Evolutionary conservation across 2,797 vertebrate species (phyloP).

Genomic region (Leuciscus waleckii): DNA sequence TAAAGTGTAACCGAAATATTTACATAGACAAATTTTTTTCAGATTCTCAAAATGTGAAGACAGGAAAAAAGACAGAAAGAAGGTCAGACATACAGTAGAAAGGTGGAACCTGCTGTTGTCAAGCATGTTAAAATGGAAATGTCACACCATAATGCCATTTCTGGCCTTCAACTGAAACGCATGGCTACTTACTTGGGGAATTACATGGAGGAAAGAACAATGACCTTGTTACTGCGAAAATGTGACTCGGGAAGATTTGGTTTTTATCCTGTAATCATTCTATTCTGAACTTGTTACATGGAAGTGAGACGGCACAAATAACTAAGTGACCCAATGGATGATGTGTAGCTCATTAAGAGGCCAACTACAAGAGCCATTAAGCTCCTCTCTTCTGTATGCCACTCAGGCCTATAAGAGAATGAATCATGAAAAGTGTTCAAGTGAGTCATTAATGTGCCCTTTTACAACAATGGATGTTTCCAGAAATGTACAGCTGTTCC

Average conservation of each 20-base stretch:
- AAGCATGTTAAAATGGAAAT: constrained; percentile 39
- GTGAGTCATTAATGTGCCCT: constrained; percentile 24
- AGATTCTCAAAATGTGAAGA: not conserved
- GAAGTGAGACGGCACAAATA: constrained; percentile 32
- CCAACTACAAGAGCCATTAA: constrained; percentile 34
- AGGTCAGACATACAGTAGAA: not conserved
- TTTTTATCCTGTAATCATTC: constrained; percentile 9
- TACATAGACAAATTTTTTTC: not conserved
- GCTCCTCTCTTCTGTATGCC: constrained; percentile 6
- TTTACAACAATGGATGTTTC: constrained; percentile 54
- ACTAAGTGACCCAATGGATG: constrained; percentile 7
- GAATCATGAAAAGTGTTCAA: constrained; percentile 8
- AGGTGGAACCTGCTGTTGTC: constrained; percentile 26
- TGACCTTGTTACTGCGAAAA: constrained; percentile 8
- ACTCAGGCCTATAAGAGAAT: constrained; percentile 18
- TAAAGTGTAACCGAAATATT: too few species aligned
- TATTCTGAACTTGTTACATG: constrained; percentile 12
- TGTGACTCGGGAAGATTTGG: constrained; percentile 8
- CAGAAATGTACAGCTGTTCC: constrained; percentile 71
- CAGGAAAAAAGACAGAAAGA: not conserved
- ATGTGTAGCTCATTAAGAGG: constrained; percentile 23
- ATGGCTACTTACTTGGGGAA: constrained; percentile 30
- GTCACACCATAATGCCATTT: constrained; percentile 29
- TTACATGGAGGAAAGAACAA: constrained; percentile 3
- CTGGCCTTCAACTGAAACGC: constrained; percentile 12